These are phyloP conservation scores for Orientallactaga sibirica DNA, from an alignment of 2,797 vertebrate species.

Conservation along the genomic window DNA sequence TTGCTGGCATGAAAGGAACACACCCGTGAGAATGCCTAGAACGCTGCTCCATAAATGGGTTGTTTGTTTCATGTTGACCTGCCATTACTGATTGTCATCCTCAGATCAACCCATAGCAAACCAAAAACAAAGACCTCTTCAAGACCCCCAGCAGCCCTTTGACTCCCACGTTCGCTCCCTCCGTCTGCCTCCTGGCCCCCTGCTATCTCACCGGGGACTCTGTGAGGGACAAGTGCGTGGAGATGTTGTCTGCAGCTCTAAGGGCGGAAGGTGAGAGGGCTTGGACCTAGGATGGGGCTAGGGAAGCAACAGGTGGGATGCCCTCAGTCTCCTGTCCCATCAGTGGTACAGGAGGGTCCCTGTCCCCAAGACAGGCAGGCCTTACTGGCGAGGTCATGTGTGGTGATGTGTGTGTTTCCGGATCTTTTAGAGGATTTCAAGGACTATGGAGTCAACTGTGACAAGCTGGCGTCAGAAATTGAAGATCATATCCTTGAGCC, in stretches of 20 bases:
- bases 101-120: slow-evolving; percentile 89
- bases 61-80: neutral
- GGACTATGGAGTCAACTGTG: slow-evolving; percentile 94
- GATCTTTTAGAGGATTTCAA: slow-evolving; percentile 93
- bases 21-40: neutral
- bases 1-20: neutral
- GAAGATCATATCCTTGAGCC: slow-evolving; percentile 97
- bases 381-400: neutral
- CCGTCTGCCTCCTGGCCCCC: slow-evolving; percentile 88
- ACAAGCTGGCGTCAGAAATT: slow-evolving; percentile 96
- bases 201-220: slow-evolving; percentile 94
- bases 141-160: slow-evolving; percentile 92
- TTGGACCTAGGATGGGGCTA: neutral
- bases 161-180: slow-evolving; percentile 88
- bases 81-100: slow-evolving; percentile 1
- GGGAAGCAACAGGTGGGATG: neutral
- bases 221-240: slow-evolving; percentile 97
- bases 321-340: neutral
- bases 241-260: slow-evolving; percentile 95
- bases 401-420: slow-evolving; percentile 17
- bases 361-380: too few species aligned
- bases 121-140: slow-evolving; percentile 87
- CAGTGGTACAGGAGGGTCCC: neutral
- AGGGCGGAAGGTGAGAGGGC: slow-evolving; percentile 92
- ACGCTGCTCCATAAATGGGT: neutral